Evolutionary conservation across 2,113 vertebrate species (phyloP).

Genomic region (Lipotes vexillifer): DNA sequence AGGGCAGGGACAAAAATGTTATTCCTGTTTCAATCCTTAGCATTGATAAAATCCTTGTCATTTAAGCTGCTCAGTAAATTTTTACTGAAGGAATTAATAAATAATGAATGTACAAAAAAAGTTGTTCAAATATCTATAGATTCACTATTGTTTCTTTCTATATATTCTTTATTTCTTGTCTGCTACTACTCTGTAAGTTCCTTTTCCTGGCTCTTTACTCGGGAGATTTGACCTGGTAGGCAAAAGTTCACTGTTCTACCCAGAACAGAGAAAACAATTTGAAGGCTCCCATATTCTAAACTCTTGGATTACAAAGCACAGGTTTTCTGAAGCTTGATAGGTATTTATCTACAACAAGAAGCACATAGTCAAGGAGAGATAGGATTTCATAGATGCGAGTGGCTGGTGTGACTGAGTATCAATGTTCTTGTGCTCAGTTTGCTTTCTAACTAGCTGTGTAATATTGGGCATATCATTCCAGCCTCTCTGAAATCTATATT

Average conservation of each 20-base stretch:
- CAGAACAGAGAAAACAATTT: not conserved
- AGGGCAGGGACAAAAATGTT: not conserved
- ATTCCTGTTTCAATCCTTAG: not conserved
- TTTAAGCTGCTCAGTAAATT: not conserved
- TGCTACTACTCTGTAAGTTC: not conserved
- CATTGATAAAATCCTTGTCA: not conserved
- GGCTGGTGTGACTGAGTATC: not conserved
- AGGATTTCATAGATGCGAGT: not conserved
- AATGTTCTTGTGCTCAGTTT: not conserved
- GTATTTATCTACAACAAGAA: not conserved
- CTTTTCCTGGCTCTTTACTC: not conserved
- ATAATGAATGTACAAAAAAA: not conserved
- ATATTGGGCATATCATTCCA: not conserved
- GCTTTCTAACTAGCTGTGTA: not conserved
- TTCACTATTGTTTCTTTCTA: not conserved
- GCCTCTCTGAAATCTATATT: not conserved
- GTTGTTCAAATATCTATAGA: not conserved
- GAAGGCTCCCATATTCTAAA: not conserved
- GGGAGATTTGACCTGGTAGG: not conserved
- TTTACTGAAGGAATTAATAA: not conserved
- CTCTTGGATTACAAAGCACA: not conserved
- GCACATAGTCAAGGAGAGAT: not conserved
- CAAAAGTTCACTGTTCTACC: not conserved
- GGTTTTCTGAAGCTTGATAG: not conserved
- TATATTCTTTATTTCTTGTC: not conserved